Evolutionary conservation across 2,888 invertebrate genomes (phyloP), one percentile per base, ranked within the genome.

Genomic region (Plagodis dolabraria): DNA sequence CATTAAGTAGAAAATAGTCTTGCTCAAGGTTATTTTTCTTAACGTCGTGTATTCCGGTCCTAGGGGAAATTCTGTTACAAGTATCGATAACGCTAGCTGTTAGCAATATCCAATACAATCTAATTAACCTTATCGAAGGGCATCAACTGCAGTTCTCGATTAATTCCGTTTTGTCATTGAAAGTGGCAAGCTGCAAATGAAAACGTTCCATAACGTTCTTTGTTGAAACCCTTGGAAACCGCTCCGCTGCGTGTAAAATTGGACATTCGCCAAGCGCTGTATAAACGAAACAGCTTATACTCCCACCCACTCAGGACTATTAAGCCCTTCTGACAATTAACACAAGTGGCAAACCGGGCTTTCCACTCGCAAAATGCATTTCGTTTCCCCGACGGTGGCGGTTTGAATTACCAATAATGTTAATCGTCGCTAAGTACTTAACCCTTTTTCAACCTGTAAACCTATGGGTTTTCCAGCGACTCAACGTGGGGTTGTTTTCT

Each of bases 221-320:
- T 68, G 49, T 22, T 12, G 36, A 51, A 65, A 56, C 69, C 64
- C 62, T 69, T 63, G 65, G 40, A 60, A 68, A 63, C 66, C 35
- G 56, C 61, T 48, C 54, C 60, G 53, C 60, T 47, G 60, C 60
- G 59, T 68, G 65, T 67, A 58, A 65, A 67, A 61, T 68, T 72
- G 72, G 70, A 67, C 65, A 55, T 68, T 54, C 64, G 67, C 72
- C 72, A 72, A 60, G 51, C 53, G 53, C 60, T 62, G 53, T 45
- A 51, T 61, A 65, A 66, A 60, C 63, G 64, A 65, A 70, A 64
- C 60, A 61, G 63, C 66, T 63, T 61, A 65, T 65, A 48, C 57
- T 54, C 57, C 64, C 53, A 47, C 60, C 52, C 34, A 48, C 60
- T 59, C 47, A 43, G 47, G 58, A 48, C 59, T 63, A 60, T 67